Base-by-base conservation (phyloP, 2,888 invertebrate genomes). In the Lathronympha strigana region DNA sequence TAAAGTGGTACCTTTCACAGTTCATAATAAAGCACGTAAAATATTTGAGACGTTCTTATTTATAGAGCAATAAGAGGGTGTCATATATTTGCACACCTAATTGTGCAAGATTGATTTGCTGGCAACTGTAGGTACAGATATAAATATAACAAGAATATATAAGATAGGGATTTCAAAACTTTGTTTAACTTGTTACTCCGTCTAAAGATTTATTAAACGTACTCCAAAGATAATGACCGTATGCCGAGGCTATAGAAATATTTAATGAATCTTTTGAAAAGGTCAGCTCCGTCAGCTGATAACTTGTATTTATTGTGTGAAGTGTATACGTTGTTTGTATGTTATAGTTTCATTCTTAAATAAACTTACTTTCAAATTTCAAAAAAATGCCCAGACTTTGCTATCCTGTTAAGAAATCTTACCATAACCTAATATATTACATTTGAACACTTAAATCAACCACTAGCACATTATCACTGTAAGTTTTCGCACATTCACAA, bases 401-500 rank as follows among this genome's bases (percentile, higher is more conserved):
- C 40, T 43, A 40, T 21, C 66, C 66, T 66, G 66, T 66, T 62
- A 66, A 61, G 71, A 68, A 57, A 72, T 69, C 80, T 80, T 81
- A 81, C 80, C 80, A 67, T 61, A 67, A 64, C 71, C 67, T 49
- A 72, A 68, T 72, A 71, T 70, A 28, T 67, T 68, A 69, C 68
- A 71, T 71, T 74, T 79, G 51, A 75, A 54, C 79, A 79, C 74
- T 63, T 61, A 50, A 68, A 53, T 33, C 47, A 19, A 51, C 21
- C 57, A 63, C 63, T 63, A 50, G 57, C 21, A 49, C 54, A 50
- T 63, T 49, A n/a, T 49, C 40, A 64, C 47, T 61, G n/a, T 43
- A 57, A 57, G 31, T 45, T 36, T 61, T 66, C 61, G 61, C 71
- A 66, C 61, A 67, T 61, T 45, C 70, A 75, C 73, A 76, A 70